Percentiles rank a stretch among this genome's conserved stretches.
These are phyloP conservation scores for Monochamus alternatus DNA, from an alignment of 2,888 invertebrate species.

Conservation along the genomic window DNA sequence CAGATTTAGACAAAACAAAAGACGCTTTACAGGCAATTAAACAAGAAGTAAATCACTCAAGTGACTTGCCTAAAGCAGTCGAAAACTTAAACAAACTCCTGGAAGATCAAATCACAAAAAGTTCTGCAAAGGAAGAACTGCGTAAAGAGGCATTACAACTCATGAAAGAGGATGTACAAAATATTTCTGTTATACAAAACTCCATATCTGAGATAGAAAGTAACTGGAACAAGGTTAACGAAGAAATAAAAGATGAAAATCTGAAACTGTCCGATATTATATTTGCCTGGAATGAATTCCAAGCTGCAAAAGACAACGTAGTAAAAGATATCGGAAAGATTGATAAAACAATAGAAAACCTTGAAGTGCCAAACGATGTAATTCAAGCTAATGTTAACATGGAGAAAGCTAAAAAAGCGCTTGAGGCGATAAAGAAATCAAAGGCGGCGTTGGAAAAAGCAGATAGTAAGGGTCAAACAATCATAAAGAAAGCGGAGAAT, in stretches of 20 bases:
- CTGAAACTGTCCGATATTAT: constrained; percentile 83
- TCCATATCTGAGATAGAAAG: constrained; percentile 84
- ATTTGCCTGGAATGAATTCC: constrained; percentile 82
- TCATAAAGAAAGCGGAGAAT: constrained; percentile 80
- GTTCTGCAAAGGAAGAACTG: constrained; percentile 80
- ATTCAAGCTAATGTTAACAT: constrained; percentile 80
- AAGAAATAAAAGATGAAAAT: constrained; percentile 82
- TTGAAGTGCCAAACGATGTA: constrained; percentile 82
- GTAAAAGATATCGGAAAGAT: constrained; percentile 81
- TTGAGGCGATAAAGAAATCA: constrained; percentile 83
- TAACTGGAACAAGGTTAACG: constrained; percentile 86
- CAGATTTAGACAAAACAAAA: constrained; percentile 77
- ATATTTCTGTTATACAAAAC: constrained; percentile 86
- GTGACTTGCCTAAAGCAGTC: constrained; percentile 71
- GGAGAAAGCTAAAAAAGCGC: constrained; percentile 84
- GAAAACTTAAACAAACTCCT: constrained; percentile 73
- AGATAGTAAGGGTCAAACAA: constrained; percentile 82
- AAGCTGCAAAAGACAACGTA: constrained; percentile 81
- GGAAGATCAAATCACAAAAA: constrained; percentile 75
- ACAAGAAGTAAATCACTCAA: constrained; percentile 71
- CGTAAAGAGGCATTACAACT: constrained; percentile 85
- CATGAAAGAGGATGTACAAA: constrained; percentile 87
- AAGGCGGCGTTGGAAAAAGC: constrained; percentile 85
- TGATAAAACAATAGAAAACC: constrained; percentile 77
- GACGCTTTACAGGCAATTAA: constrained; percentile 75